These are phyloP conservation scores for Nycticryphes semicollaris DNA, from an alignment of 2,113 vertebrate genomes.

Conservation along the genomic window DNA sequence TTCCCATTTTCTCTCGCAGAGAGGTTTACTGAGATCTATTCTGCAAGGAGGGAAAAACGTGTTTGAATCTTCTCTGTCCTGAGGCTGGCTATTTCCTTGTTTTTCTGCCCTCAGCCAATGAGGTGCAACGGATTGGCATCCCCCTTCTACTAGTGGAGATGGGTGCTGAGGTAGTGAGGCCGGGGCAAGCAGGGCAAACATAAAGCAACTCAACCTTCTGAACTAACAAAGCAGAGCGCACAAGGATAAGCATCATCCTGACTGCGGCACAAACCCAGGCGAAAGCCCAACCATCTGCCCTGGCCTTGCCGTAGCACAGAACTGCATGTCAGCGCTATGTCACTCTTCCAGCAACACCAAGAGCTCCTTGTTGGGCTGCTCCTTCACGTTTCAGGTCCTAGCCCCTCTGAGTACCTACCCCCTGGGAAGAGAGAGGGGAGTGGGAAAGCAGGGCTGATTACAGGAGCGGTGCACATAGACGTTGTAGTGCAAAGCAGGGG, in stretches of 20 bases:
- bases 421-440: neutral
- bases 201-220: neutral
- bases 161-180: neutral
- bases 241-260: neutral
- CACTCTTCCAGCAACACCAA: neutral
- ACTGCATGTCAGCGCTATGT: accelerated
- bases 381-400: accelerated
- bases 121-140: neutral
- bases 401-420: accelerated
- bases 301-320: neutral
- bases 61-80: neutral
- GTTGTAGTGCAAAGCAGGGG: neutral
- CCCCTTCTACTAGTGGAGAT: neutral
- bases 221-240: neutral
- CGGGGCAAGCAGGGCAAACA: neutral
- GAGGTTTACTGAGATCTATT: neutral
- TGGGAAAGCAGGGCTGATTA: neutral
- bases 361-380: neutral
- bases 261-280: neutral
- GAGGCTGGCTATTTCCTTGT: neutral
- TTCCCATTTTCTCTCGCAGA: neutral
- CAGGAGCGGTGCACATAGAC: accelerated
- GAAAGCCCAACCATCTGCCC: neutral
- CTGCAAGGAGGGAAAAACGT: neutral
- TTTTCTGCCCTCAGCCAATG: neutral